phyloP scores from a whole-genome alignment of 2,888 invertebrate species.

The Cosmorhoe ocellata region DNA sequence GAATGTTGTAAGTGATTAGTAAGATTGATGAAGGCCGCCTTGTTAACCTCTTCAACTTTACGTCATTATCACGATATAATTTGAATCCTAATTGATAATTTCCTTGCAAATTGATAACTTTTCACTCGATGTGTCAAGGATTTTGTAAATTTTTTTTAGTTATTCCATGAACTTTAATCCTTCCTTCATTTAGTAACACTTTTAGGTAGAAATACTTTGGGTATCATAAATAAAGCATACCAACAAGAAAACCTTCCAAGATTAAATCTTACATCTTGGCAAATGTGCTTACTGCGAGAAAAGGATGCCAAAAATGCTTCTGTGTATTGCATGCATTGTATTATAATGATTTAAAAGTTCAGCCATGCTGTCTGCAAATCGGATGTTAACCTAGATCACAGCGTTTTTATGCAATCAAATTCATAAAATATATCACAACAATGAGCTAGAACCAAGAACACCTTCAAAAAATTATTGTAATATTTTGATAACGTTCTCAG shows the following conservation, averaged over 20 bases:
- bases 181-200: no score
- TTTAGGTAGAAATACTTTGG: background rate
- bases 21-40: constrained; percentile 26
- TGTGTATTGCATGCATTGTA: background rate
- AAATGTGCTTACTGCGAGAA: constrained; percentile 1
- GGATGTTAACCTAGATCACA: no score
- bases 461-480: no score
- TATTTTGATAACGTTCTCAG: no score
- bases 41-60: constrained; percentile 25
- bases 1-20: constrained; percentile 25
- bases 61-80: constrained; percentile 20
- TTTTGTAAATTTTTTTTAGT: background rate
- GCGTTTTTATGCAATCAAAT: no score
- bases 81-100: constrained; percentile 21
- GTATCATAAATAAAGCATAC: background rate
- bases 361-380: no score
- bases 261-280: constrained; percentile 16
- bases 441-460: no score
- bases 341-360: no score
- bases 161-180: background rate
- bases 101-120: constrained; percentile 20
- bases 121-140: constrained; percentile 13
- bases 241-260: constrained; percentile 1
- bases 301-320: constrained; percentile 14
- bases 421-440: no score